Base-by-base conservation (phyloP, 2,113 vertebrate genomes). In the Sinosuthora webbiana region DNA sequence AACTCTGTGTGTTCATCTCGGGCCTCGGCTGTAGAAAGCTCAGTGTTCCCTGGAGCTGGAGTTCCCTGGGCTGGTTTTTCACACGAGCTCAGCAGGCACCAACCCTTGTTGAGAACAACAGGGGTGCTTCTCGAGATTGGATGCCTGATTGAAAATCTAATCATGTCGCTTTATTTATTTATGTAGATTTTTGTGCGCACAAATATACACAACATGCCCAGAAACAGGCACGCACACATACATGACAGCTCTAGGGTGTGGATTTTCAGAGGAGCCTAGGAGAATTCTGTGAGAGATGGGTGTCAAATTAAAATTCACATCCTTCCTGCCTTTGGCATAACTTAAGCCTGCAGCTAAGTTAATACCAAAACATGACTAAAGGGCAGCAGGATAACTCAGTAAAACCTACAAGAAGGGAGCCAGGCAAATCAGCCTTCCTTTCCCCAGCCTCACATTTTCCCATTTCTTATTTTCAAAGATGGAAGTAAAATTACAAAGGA, bases 111-210 rank as follows among this genome's bases (percentile, higher is more conserved):
- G 90, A 75, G 89, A 92, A 6, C 95, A 75, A 49, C 4, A 0
- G 53, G 83, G 30, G 6, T 70, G 64, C 90, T 94, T 25, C 83
- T 80, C 0, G 0, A 69, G 78, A 60, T 13, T 71, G 87, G 81
- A 67, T 70, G 90, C 85, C 70, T 94, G 59, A 62, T 94, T 96
- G 92, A 89, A 90, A 96, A 71, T 71, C 82, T 83, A 75, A 90
- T 94, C 63, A 6, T 95, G 94, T 91, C 82, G 83, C 83, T 96
- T 96, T 67, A 92, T 94, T 95, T 97, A 88, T 96, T 97, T 94
- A 94, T 96, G 94, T 82, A 95, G 93, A 96, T 97, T 90, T 94
- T 82, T 89, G 65, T 81, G 57, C 87, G 89, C 83, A 89, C 73
- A 68, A 71, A 82, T 94, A 76, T 53, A 82, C 71, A 82, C 83